These are phyloP conservation scores for Hippopotamyrus pictus DNA, from an alignment of 2,797 vertebrate genomes.

Conservation along the genomic window DNA sequence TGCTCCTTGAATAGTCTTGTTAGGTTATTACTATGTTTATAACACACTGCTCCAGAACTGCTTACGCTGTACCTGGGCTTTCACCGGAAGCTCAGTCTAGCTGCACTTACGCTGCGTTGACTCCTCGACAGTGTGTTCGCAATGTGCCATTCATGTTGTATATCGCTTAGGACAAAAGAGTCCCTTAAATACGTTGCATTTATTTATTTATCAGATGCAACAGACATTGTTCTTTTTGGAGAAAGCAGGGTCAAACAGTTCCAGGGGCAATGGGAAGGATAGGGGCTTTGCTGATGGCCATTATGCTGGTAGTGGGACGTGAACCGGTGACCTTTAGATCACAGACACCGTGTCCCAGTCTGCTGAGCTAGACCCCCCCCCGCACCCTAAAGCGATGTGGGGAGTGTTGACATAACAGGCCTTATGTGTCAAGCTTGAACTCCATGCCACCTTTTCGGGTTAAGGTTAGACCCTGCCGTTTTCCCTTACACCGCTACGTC, in stretches of 20 bases:
- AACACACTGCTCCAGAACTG: not conserved
- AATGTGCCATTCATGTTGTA: not conserved
- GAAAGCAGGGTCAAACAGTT: not conserved
- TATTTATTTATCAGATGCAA: not conserved
- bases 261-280: not conserved
- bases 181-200: not conserved
- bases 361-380: not conserved
- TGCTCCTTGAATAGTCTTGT: not conserved
- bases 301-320: not conserved
- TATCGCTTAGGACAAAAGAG: not conserved
- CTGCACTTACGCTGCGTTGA: not conserved
- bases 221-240: not conserved
- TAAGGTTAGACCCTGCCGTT: not conserved
- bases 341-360: not conserved
- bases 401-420: not conserved
- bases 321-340: not conserved
- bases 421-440: not conserved
- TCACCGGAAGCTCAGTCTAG: not conserved
- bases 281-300: not conserved
- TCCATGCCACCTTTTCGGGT: not conserved
- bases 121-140: not conserved
- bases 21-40: not conserved
- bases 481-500: not conserved
- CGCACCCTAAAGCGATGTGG: not conserved
- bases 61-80: not conserved